These are phyloP conservation scores for Nanorana parkeri DNA, from an alignment of 2,113 vertebrate genomes.

Conservation along the genomic window DNA sequence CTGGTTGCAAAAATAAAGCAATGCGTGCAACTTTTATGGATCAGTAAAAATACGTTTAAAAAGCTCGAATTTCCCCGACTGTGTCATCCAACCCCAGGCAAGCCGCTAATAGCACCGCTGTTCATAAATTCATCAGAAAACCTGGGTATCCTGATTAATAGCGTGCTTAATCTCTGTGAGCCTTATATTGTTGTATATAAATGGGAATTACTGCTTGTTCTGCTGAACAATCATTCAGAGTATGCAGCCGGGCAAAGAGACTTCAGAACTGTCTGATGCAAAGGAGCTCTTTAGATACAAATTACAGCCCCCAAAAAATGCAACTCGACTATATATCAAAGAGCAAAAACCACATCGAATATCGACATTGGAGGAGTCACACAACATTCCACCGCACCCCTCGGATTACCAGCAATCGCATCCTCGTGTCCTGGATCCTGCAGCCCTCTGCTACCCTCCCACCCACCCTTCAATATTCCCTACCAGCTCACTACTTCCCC, in stretches of 20 bases:
- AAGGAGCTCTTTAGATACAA: background rate
- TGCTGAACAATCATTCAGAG: slow-evolving; percentile 1
- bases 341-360: background rate
- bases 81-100: background rate
- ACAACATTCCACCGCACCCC: background rate
- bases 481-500: no score
- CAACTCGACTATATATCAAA: background rate
- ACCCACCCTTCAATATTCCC: no score
- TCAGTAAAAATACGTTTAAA: background rate
- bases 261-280: background rate
- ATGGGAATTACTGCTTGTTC: background rate
- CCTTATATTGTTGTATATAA: background rate
- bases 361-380: background rate
- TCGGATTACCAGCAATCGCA: no score
- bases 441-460: no score
- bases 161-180: background rate
- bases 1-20: no score
- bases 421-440: no score
- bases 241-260: background rate
- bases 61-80: background rate
- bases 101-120: background rate
- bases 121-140: slow-evolving; percentile 8
- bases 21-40: background rate
- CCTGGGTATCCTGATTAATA: background rate
- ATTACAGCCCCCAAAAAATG: background rate